phyloP scores from a whole-genome alignment of 2,113 vertebrate genomes.

The Laticauda colubrina region DNA sequence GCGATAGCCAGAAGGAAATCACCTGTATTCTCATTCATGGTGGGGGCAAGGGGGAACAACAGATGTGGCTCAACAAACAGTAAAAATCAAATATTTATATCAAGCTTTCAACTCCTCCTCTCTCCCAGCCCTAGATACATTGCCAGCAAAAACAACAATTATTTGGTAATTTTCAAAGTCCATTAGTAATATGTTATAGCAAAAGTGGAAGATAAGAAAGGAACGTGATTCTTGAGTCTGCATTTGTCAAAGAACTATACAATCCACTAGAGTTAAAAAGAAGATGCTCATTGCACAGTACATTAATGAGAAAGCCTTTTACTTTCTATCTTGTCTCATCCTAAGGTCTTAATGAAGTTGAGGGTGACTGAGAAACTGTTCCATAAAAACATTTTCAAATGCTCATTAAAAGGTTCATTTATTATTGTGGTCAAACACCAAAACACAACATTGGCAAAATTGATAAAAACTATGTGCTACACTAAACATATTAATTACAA shows the following conservation, averaged over 20 bases:
- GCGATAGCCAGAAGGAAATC: background rate
- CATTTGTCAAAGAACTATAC: background rate
- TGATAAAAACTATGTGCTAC: background rate
- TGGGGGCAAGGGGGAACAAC: background rate
- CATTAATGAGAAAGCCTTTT: background rate
- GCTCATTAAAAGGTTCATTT: background rate
- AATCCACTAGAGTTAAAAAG: background rate
- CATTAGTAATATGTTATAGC: constrained; percentile 2
- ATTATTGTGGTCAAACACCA: background rate
- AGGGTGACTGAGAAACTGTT: background rate
- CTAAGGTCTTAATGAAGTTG: background rate
- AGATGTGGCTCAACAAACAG: background rate
- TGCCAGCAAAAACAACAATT: background rate
- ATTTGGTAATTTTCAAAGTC: background rate
- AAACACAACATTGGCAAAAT: background rate
- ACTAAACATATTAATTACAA: background rate
- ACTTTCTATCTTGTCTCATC: background rate
- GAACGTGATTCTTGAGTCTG: background rate
- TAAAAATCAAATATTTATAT: background rate
- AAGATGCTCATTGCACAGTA: background rate
- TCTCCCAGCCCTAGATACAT: background rate
- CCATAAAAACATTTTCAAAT: background rate
- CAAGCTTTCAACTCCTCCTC: background rate
- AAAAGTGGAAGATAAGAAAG: background rate
- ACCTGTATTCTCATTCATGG: background rate